These are phyloP conservation scores for Sylvilagus floridanus DNA, from an alignment of 2,797 vertebrate genomes.

Conservation along the genomic window DNA sequence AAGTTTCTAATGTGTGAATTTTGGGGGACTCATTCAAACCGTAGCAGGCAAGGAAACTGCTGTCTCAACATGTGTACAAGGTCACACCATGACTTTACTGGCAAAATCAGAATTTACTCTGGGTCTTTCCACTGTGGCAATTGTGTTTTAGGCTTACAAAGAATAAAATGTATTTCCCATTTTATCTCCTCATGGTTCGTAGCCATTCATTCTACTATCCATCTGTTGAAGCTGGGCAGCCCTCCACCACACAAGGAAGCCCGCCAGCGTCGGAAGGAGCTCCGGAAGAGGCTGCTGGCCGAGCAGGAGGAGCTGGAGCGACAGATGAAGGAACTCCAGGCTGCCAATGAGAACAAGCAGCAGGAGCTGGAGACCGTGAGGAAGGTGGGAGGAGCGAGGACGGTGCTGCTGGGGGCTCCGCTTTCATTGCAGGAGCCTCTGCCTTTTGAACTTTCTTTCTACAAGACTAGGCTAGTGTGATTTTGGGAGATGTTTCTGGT, in stretches of 20 bases:
- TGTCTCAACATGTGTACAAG: not conserved
- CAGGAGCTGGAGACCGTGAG: constrained; percentile 95
- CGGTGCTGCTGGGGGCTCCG: rapidly evolving
- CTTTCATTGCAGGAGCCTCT: no score
- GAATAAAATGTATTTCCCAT: not conserved
- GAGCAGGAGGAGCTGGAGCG: constrained; percentile 96
- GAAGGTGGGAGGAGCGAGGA: constrained; percentile 88
- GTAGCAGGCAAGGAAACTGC: not conserved
- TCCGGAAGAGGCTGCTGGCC: constrained; percentile 92
- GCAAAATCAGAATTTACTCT: not conserved
- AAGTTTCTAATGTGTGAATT: no score
- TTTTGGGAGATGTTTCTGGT: not conserved
- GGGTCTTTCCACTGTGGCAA: not conserved
- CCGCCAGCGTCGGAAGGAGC: constrained; percentile 92
- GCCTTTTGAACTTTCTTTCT: not conserved
- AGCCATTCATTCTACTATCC: constrained; percentile 95
- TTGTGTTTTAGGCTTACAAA: not conserved
- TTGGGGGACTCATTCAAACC: no score
- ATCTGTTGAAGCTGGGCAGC: constrained; percentile 90
- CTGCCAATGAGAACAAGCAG: constrained; percentile 95
- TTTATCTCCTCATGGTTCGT: not conserved
- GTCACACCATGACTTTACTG: not conserved
- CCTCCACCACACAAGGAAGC: constrained; percentile 94
- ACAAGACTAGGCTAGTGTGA: not conserved
- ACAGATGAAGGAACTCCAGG: constrained; percentile 96